Conservation (phyloP, 2,797 vertebrate genomes). For the Eulemur albifrons region DNA sequence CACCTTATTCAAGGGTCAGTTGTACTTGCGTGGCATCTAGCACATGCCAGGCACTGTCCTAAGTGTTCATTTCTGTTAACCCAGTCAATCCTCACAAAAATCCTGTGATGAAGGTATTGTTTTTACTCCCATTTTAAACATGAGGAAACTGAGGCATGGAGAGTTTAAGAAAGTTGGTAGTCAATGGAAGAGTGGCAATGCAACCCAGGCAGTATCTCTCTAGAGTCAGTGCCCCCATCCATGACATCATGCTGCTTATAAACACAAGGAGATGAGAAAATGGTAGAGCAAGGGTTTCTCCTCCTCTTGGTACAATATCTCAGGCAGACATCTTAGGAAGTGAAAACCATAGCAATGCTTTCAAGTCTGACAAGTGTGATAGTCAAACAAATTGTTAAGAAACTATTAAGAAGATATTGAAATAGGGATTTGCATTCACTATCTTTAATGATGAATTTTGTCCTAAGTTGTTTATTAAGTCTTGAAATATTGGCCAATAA, state of each 20-base stretch:
- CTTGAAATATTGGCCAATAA: background rate
- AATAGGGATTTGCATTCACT: background rate
- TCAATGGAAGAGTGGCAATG: background rate
- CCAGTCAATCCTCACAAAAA: background rate
- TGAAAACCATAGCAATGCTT: background rate
- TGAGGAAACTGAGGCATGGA: background rate
- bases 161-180: background rate
- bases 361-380: background rate
- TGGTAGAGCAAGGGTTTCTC: background rate
- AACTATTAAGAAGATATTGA: background rate
- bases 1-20: background rate
- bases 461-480: background rate
- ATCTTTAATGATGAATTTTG: slow-evolving; percentile 4
- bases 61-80: background rate
- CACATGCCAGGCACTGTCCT: background rate
- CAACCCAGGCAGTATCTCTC: background rate
- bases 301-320: background rate
- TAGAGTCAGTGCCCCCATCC: background rate
- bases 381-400: background rate
- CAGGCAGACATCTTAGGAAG: background rate
- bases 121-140: background rate
- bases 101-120: background rate
- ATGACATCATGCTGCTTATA: background rate
- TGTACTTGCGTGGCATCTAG: background rate
- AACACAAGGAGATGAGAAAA: background rate